Conservation (phyloP, 1,140 invertebrate species). For the Ctenoplectra terminalis region DNA sequence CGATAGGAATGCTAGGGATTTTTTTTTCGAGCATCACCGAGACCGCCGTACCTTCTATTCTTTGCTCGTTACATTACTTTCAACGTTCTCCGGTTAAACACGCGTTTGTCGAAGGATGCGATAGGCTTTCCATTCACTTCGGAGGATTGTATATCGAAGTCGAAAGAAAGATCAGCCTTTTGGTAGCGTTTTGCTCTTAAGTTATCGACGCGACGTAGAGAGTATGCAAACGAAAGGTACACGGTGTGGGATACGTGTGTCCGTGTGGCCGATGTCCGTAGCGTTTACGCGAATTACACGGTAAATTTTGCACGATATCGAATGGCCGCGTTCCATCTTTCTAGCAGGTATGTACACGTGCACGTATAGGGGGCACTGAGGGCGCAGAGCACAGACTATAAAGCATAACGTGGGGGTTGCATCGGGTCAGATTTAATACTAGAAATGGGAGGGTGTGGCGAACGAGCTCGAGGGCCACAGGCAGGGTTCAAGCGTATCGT, state of each 20-base stretch:
- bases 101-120: constrained; percentile 4
- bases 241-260: constrained; percentile 2
- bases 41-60: background rate
- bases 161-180: constrained; percentile 44
- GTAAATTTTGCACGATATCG: constrained; percentile 70
- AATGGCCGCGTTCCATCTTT: constrained; percentile 67
- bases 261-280: constrained; percentile 41
- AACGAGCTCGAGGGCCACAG: constrained; percentile 59
- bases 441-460: constrained; percentile 76
- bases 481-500: constrained; percentile 65
- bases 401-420: constrained; percentile 68
- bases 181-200: constrained; percentile 32
- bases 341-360: constrained; percentile 47
- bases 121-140: constrained; percentile 38
- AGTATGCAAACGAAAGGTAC: constrained; percentile 14
- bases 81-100: background rate
- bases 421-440: constrained; percentile 78
- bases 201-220: constrained; percentile 40
- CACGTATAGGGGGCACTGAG: background rate
- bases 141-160: background rate
- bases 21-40: constrained; percentile 44
- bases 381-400: constrained; percentile 54
- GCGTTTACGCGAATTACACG: constrained; percentile 66
- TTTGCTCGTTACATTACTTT: background rate
- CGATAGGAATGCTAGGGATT: constrained; percentile 58